Base-by-base conservation (phyloP, 1,140 invertebrate genomes). In the Anoplophora glabripennis region DNA sequence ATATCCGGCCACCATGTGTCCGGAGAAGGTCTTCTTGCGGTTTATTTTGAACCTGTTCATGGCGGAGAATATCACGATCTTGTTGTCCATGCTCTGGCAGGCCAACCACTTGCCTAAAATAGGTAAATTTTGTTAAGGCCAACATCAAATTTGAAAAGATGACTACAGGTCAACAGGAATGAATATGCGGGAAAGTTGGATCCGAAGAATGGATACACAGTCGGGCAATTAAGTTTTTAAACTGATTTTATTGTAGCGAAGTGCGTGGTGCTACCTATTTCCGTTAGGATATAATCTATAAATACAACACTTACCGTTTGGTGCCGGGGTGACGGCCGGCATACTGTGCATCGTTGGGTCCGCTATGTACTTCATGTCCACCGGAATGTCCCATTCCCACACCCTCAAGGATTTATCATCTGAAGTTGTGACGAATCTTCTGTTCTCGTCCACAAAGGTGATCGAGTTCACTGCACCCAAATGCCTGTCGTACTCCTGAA, bases 361-460 rank as follows among this genome's bases (percentile, higher is more conserved):
- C n/a, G 97, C 96, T 69, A 99, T 99, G 73, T 99, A 98, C 76
- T 99, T 99, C 89, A 99, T 99, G 76, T 99, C 97, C 3, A 99
- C 97, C 0, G 97, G 98, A 74, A 99, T 98, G 76, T 99, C 96
- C 96, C 97, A 99, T 84, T 99, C 98, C 98, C 98, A 99, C 52
- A 99, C 96, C 49, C 98, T 80, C 60, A 99, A 80, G 77, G 94
- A 97, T 79, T 99, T 99, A 75, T 99, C 98, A 77, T 99, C 98
- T 0, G 96, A 99, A 0, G 97, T 99, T 10, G 94, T 95, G 0
- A 99, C 96, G 81, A 99, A 99, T 72, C 96, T 78, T 51, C 96
- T 80, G 78, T 99, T 98, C 69, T 98, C 94, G 79, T 99, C 98
- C 11, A 99, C 95, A 80, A 99, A 99, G 4, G 96, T 99, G 61